Conservation (phyloP, 2,797 vertebrate genomes). For the Pantherophis vulpinus region DNA sequence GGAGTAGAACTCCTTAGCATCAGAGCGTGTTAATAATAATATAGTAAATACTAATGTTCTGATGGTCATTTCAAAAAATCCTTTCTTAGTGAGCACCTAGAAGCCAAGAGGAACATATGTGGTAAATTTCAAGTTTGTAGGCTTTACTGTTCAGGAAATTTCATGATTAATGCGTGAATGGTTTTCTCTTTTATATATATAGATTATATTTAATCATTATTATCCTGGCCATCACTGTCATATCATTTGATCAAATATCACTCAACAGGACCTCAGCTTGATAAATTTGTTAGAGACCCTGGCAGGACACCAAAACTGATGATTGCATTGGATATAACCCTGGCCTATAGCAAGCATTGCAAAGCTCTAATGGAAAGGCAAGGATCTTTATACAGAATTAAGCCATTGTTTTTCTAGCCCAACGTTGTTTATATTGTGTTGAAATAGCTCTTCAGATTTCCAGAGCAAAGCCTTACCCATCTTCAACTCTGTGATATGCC, state of each 20-base stretch:
- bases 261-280: not conserved
- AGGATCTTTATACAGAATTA: not conserved
- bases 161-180: too few relatives aligned
- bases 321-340: not conserved
- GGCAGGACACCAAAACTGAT: not conserved
- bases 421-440: not conserved
- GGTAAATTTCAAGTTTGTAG: too few relatives aligned
- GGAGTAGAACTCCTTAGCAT: too few relatives aligned
- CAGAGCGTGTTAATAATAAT: too few relatives aligned
- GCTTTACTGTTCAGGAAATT: too few relatives aligned
- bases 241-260: not conserved
- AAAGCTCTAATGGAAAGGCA: not conserved
- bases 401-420: not conserved
- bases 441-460: not conserved
- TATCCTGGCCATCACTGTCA: not conserved
- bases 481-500: not conserved
- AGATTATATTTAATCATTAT: not conserved
- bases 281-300: not conserved
- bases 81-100: too few relatives aligned
- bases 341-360: not conserved
- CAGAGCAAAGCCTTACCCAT: not conserved
- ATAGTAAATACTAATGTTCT: too few relatives aligned
- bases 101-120: too few relatives aligned
- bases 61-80: too few relatives aligned
- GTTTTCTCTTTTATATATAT: too few relatives aligned